A percentile compares a stretch with the other conserved stretches of the same genome.
These are phyloP conservation scores for Bombus pascuorum DNA, from an alignment of 1,140 invertebrate genomes.

Conservation along the genomic window DNA sequence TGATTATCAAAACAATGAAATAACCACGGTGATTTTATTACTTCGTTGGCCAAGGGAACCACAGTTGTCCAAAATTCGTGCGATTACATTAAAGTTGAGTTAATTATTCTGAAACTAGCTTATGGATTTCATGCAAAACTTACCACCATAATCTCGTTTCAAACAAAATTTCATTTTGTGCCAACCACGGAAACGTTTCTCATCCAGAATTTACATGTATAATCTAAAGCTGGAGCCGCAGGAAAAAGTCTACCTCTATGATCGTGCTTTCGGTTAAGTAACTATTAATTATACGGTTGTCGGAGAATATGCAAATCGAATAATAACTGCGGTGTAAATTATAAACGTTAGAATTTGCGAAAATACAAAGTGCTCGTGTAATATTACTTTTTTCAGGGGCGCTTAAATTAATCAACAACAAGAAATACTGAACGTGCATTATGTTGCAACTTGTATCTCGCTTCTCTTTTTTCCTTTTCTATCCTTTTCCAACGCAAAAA, in stretches of 20 bases:
- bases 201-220: conserved; percentile 7
- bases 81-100: background rate
- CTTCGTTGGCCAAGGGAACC: background rate
- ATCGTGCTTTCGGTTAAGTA: background rate
- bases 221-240: background rate
- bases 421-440: background rate
- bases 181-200: background rate
- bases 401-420: background rate
- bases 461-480: background rate
- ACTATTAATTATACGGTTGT: background rate
- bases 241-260: background rate
- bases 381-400: background rate
- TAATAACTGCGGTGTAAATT: background rate
- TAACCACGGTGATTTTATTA: background rate
- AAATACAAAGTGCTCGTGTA: background rate
- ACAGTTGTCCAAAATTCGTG: background rate
- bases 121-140: background rate
- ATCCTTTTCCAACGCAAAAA: background rate
- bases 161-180: conserved; percentile 4
- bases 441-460: background rate
- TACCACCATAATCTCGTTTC: background rate
- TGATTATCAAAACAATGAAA: background rate
- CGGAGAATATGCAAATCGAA: conserved; percentile 22
- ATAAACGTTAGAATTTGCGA: background rate
- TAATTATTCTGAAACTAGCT: conserved; percentile 17